Evolutionary conservation across 2,888 invertebrate species (phyloP).

Genomic region (Hypercompe scribonia): DNA sequence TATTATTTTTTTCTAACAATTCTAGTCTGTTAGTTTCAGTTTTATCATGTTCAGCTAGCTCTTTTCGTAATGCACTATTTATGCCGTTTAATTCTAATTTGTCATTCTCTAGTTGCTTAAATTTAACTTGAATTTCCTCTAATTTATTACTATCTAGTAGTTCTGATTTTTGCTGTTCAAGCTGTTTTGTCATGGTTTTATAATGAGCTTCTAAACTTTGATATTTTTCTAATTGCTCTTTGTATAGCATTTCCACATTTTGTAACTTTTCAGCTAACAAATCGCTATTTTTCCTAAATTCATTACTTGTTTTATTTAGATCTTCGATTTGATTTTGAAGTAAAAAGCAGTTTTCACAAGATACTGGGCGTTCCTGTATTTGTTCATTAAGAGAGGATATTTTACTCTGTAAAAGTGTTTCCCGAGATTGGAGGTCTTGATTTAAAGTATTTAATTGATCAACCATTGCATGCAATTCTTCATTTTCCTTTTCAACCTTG

Average conservation of each 20-base stretch:
- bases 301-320: slow-evolving; percentile 55
- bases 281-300: slow-evolving; percentile 53
- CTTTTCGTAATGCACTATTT: slow-evolving; percentile 21
- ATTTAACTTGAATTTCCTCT: slow-evolving; percentile 52
- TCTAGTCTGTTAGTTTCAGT: slow-evolving; percentile 16
- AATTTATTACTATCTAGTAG: slow-evolving; percentile 51
- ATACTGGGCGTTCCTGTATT: slow-evolving; percentile 51
- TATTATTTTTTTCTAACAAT: slow-evolving; percentile 17
- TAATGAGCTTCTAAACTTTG: slow-evolving; percentile 55
- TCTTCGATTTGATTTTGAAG: slow-evolving; percentile 63
- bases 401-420: slow-evolving; percentile 64
- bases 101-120: slow-evolving; percentile 40
- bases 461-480: slow-evolving; percentile 72
- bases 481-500: slow-evolving; percentile 81
- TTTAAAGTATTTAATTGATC: slow-evolving; percentile 73
- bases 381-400: slow-evolving; percentile 68
- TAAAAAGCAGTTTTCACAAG: slow-evolving; percentile 59
- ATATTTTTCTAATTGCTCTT: slow-evolving; percentile 54
- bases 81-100: slow-evolving; percentile 35
- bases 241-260: slow-evolving; percentile 54
- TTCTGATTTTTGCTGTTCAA: slow-evolving; percentile 51
- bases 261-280: slow-evolving; percentile 52
- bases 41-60: slow-evolving; percentile 11
- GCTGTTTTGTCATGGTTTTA: slow-evolving; percentile 59
- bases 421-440: slow-evolving; percentile 62